Conservation (phyloP, 2,888 invertebrate genomes). For the Plagiodera versicolora region DNA sequence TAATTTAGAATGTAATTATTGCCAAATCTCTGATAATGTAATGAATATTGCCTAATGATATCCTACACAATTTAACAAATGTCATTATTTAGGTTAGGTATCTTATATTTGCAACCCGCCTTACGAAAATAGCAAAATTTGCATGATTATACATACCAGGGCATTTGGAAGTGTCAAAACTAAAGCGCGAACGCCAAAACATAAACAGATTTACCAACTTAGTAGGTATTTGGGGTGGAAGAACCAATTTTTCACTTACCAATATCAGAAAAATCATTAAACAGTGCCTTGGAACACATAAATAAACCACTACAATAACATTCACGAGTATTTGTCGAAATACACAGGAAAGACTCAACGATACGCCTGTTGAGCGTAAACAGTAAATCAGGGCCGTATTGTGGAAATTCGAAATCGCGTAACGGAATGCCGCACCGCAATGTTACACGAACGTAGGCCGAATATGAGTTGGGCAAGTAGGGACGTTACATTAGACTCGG, state of each 20-base stretch:
- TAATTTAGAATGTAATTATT: neutral
- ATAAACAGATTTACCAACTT: conserved; percentile 1
- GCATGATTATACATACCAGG: conserved; percentile 21
- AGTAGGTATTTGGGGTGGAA: neutral
- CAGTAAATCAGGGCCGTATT: conserved; percentile 59
- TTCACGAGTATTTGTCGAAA: conserved; percentile 44
- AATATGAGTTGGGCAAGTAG: conserved; percentile 17
- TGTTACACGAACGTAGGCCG: conserved; percentile 1
- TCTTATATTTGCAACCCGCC: neutral
- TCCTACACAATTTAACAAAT: neutral
- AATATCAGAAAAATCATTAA: conserved; percentile 46
- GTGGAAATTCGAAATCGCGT: conserved; percentile 22
- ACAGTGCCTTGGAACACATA: conserved; percentile 48
- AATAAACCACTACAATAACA: conserved; percentile 41
- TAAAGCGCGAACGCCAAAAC: neutral
- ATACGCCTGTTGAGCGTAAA: conserved; percentile 63
- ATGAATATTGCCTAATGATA: neutral
- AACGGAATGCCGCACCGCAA: conserved; percentile 26
- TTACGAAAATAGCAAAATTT: conserved; percentile 17
- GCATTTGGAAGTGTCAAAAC: neutral
- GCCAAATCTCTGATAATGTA: neutral
- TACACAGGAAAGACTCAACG: conserved; percentile 47
- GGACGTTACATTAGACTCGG: conserved; percentile 24
- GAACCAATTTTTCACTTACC: conserved; percentile 36
- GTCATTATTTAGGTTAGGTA: neutral